Base-by-base conservation (phyloP, 2,888 invertebrate species). In the Ochropleura plecta region DNA sequence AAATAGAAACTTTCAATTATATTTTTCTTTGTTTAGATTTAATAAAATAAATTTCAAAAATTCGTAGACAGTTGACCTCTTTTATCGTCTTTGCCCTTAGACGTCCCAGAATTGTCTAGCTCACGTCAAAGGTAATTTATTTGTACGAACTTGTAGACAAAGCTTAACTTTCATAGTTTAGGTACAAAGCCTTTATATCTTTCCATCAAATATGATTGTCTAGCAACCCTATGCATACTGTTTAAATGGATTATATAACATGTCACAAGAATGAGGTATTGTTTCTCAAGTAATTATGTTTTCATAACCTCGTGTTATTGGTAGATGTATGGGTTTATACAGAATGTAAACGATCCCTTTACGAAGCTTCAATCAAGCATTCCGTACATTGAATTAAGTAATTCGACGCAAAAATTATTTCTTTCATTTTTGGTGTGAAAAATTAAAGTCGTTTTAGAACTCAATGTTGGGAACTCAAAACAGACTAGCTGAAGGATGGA, bases 81-180 rank as follows among this genome's bases (percentile, higher is more conserved):
- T 69, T 49, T 49, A 55, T 55, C 7, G 53, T 55, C 53, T 63
- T 70, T 66, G 8, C n/a, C 40, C 16, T 60, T 14, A 72, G 30
- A 69, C 20, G 67, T 68, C 44, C 70, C 70, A 68, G 46, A 70
- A 60, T 44, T 30, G 55, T 80, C 70, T 74, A 65, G 69, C 46
- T 55, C n/a, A 30, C 49, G 53, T 83, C 81, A 70, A 66, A 84
- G 20, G 59, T 69, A 79, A 62, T 73, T 69, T 60, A 70, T 81
- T 70, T 84, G 46, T 62, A n/a, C 30, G 8, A n/a, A 16, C 16
- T 79, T 44, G 10, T 30, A 73, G 44, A 70, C 30, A 83, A 83
- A 59, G 30, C 48, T 64, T 57, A 59, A 70, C 70, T 81, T 74
- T 51, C 30, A 64, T 42, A 70, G 42, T 81, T 55, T 46, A 3